phyloP scores from a whole-genome alignment of 2,113 vertebrate species.

The Colistium nudipinnis region DNA sequence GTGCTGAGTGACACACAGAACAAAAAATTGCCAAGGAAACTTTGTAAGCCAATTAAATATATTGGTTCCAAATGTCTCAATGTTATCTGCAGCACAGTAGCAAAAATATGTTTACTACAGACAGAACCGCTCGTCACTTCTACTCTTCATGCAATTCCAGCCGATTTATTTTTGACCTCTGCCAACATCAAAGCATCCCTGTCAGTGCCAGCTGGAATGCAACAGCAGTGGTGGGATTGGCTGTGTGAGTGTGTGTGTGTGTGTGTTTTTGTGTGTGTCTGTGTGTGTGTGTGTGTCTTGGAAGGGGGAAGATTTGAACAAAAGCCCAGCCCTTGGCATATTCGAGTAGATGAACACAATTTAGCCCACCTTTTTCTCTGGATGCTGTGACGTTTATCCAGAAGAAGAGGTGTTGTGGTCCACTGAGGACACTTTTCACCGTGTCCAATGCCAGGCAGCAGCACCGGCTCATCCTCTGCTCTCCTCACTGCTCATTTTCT shows the following conservation, averaged over 20 bases:
- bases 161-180: constrained; percentile 54
- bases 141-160: constrained; percentile 60
- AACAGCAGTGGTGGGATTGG: constrained; percentile 35
- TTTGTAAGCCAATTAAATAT: constrained; percentile 21
- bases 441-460: constrained; percentile 11
- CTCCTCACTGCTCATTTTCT: constrained; percentile 23
- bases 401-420: constrained; percentile 14
- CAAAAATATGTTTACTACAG: constrained; percentile 53
- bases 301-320: constrained; percentile 44
- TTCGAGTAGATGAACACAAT: constrained; percentile 58
- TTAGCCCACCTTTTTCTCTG: constrained; percentile 46
- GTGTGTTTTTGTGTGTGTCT: constrained; percentile 18
- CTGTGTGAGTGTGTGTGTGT: constrained; percentile 11
- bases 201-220: constrained; percentile 67
- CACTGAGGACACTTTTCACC: constrained; percentile 7
- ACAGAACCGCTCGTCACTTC: constrained; percentile 47
- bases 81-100: constrained; percentile 46
- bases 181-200: constrained; percentile 65
- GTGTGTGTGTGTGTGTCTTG: constrained; percentile 34
- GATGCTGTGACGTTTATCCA: constrained; percentile 20
- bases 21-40: constrained; percentile 10
- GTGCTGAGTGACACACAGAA: constrained; percentile 13
- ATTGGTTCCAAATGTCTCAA: constrained; percentile 50
- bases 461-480: neutral
- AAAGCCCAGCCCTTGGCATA: constrained; percentile 40